Conservation (phyloP, 2,113 vertebrate genomes). For the Ifrita kowaldi region DNA sequence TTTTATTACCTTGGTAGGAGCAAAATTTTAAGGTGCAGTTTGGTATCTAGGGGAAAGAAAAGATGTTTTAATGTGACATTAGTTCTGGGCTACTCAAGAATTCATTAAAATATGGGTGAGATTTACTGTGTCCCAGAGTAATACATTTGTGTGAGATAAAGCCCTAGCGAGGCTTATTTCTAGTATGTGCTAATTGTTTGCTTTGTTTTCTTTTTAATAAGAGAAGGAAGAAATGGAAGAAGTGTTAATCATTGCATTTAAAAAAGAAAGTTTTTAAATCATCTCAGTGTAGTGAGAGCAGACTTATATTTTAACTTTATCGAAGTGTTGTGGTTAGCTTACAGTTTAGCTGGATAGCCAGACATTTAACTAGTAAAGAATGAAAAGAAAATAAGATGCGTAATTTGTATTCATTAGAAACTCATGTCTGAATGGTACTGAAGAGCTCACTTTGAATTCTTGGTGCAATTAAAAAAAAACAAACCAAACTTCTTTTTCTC, state of each 20-base stretch:
- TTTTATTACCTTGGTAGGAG: not conserved
- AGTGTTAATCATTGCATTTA: not conserved
- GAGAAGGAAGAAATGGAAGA: not conserved
- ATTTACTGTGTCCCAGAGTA: not conserved
- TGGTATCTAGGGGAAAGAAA: not conserved
- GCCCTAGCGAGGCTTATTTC: not conserved
- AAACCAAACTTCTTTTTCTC: conserved; percentile 47
- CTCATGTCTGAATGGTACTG: not conserved
- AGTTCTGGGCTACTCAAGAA: not conserved
- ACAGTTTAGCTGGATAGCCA: not conserved
- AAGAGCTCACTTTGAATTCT: not conserved
- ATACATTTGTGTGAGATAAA: not conserved
- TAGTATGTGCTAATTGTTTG: not conserved
- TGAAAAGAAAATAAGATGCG: not conserved
- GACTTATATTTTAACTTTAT: not conserved
- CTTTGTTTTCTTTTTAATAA: not conserved
- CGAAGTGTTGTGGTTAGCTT: not conserved
- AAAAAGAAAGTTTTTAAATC: not conserved
- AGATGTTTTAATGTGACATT: not conserved
- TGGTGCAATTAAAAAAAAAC: not conserved
- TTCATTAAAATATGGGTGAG: not conserved
- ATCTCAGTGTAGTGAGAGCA: not conserved
- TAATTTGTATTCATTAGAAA: not conserved
- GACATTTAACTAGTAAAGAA: not conserved
- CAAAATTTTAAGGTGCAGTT: not conserved